These are phyloP conservation scores for Apamea sordens DNA, from an alignment of 2,888 invertebrate genomes.

Conservation along the genomic window DNA sequence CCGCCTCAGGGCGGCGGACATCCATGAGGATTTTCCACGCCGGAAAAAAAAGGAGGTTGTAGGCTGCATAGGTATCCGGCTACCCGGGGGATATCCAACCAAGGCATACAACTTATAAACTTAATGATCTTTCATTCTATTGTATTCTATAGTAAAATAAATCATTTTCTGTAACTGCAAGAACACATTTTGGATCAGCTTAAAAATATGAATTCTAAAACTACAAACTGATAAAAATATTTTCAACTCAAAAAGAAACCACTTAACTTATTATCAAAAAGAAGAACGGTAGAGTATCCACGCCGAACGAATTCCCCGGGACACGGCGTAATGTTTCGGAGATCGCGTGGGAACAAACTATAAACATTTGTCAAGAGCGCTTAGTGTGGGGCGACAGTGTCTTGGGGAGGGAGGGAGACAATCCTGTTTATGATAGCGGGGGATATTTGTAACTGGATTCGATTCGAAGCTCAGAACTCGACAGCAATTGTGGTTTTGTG, in stretches of 20 bases:
- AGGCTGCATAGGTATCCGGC: too few relatives aligned
- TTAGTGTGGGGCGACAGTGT: constrained; percentile 51
- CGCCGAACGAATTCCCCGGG: constrained; percentile 43
- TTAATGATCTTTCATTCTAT: too few relatives aligned
- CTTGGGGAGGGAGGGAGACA: neutral
- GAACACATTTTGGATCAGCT: too few relatives aligned
- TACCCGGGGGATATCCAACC: too few relatives aligned
- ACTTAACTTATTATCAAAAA: constrained; percentile 32
- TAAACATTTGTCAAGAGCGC: constrained; percentile 67
- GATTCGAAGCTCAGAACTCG: neutral
- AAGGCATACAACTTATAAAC: too few relatives aligned
- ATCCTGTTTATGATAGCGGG: neutral
- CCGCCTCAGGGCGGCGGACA: too few relatives aligned
- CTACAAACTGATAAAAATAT: neutral
- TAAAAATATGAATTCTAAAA: neutral
- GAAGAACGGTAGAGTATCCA: constrained; percentile 36
- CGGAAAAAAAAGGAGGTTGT: too few relatives aligned
- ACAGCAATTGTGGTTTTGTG: neutral
- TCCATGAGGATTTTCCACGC: too few relatives aligned
- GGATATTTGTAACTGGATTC: neutral
- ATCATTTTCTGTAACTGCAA: too few relatives aligned
- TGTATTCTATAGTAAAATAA: too few relatives aligned
- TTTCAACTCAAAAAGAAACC: constrained; percentile 20
- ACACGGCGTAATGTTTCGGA: constrained; percentile 54
- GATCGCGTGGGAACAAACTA: constrained; percentile 67